These are phyloP conservation scores for Drosophila nannoptera DNA, from an alignment of 1,140 invertebrate genomes.

Conservation along the genomic window DNA sequence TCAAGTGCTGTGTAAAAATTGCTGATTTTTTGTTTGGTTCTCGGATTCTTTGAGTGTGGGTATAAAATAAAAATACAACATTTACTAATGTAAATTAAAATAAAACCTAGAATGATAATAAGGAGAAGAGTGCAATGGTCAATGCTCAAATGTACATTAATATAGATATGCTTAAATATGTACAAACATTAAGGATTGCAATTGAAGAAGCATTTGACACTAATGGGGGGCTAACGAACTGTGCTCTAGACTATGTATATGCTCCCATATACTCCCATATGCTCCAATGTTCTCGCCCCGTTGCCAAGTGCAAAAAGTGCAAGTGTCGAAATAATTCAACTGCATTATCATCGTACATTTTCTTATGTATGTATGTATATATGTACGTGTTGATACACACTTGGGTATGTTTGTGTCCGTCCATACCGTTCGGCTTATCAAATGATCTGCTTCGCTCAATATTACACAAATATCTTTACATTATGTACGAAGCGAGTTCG, in stretches of 20 bases:
- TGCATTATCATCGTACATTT: no score
- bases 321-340: no score
- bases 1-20: slow-evolving; percentile 17
- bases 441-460: slow-evolving; percentile 24
- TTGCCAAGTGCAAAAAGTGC: slow-evolving; percentile 1
- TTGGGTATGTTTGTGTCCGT: slow-evolving; percentile 9
- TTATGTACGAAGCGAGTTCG: slow-evolving; percentile 19
- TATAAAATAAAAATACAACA: slow-evolving; percentile 3
- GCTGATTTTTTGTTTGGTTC: slow-evolving; percentile 7
- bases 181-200: slow-evolving; percentile 10
- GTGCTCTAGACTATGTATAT: no score
- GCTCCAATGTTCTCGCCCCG: not conserved
- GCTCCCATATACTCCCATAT: no score
- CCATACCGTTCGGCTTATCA: slow-evolving; percentile 34
- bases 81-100: not conserved
- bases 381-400: no score
- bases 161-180: not conserved
- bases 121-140: no score
- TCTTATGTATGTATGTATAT: no score
- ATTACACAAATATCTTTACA: slow-evolving; percentile 4
- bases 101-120: not conserved
- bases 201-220: not conserved
- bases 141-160: not conserved
- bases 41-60: slow-evolving; percentile 26
- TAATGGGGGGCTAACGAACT: slow-evolving; percentile 9